Percentiles rank a stretch among this genome's conserved stretches.
Conservation (phyloP, 2,113 vertebrate genomes). For the Tenrec ecaudatus region DNA sequence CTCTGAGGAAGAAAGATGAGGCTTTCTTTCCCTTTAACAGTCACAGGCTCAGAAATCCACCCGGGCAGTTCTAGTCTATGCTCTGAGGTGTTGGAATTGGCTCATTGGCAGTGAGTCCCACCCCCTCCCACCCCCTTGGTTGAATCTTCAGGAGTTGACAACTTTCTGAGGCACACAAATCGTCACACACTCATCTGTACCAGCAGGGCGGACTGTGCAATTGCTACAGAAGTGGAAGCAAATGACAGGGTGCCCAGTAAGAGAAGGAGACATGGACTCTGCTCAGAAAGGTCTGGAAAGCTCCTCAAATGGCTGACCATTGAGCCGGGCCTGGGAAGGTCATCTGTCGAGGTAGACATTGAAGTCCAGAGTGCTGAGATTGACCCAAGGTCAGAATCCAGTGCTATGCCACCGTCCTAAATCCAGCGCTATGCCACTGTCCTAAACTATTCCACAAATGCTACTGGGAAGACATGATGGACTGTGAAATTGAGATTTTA, state of each 20-base stretch:
- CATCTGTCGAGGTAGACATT: neutral
- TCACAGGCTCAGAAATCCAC: too few relatives aligned
- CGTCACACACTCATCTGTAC: neutral
- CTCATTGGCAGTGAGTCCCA: too few relatives aligned
- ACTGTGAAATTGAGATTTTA: slow-evolving; percentile 35
- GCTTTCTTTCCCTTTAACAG: too few relatives aligned
- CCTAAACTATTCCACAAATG: neutral
- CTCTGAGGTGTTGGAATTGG: too few relatives aligned
- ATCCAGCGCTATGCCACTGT: too few relatives aligned
- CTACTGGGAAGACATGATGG: neutral
- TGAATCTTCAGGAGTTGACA: too few relatives aligned
- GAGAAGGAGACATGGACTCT: neutral
- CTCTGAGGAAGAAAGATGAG: too few relatives aligned
- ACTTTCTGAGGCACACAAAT: neutral
- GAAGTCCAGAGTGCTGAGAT: neutral
- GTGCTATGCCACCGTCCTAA: too few relatives aligned
- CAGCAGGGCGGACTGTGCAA: too few relatives aligned
- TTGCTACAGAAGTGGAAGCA: neutral
- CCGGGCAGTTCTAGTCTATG: too few relatives aligned
- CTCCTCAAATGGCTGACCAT: neutral
- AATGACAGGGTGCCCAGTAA: neutral
- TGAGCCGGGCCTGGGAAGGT: neutral
- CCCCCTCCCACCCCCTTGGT: too few relatives aligned
- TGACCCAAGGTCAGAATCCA: neutral
- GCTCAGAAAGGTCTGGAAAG: neutral